Evolutionary conservation across 2,888 invertebrate genomes (phyloP), one percentile per base, ranked within the genome.

Genomic region (Andrena minutula): DNA sequence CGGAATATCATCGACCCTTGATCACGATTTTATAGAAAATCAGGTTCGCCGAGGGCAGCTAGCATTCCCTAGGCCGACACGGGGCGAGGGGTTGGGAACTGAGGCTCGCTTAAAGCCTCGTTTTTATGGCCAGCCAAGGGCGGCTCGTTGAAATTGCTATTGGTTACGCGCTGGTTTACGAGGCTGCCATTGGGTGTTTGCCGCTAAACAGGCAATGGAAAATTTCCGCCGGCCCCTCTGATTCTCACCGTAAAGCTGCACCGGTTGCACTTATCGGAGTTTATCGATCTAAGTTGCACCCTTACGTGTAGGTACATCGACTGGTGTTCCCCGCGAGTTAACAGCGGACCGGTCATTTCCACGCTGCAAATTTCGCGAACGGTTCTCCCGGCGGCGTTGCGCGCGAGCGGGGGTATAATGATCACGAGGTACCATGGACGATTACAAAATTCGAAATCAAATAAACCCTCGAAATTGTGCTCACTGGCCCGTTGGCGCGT

Each of bases 151-250:
- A 82, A 87, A 87, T 87, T 82, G 75, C 78, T 79, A 82, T 87
- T 76, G 80, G 73, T 86, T 79, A 75, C 77, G 64, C 28, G 68
- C 68, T 75, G 69, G 65, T 87, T 87, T 87, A 87, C 80, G 86
- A 78, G 58, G 8, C 63, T 60, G 32, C 77, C 75, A 77, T 75
- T 75, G 77, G 75, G 32, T 79, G 65, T 76, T 81, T 79, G 64
- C 75, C 69, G 49, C 47, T 84, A 84, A 86, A 87, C 81, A 84
- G 77, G 72, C 77, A 79, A 86, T 86, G 73, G 77, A 80, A 84
- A 79, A 70, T 87, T 82, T 84, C 58, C 41, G 66, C 49, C 35
- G 28, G 12, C 58, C 63, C 53, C 60, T 28, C 64, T 71, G 75
- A 82, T 79, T 84, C 84, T 12, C 47, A n/a, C 28, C 49, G 74